Evolutionary conservation across 2,888 invertebrate genomes (phyloP).

Genomic region (Spilosoma lubricipeda): DNA sequence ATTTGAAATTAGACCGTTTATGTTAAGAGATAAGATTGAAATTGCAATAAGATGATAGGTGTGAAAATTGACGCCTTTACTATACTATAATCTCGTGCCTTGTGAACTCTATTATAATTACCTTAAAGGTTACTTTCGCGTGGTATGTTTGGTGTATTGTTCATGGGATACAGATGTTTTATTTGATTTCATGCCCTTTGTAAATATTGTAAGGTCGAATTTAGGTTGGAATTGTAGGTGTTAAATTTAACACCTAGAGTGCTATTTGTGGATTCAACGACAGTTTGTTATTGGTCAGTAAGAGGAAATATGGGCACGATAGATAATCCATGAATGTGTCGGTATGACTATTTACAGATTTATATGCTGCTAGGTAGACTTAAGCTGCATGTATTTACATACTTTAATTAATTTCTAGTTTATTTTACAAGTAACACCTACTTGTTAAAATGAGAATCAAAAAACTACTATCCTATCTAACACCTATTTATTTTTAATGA

Average conservation of each 20-base stretch:
- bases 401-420: too few species aligned
- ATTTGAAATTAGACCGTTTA: slow-evolving; percentile 40
- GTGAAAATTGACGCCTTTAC: slow-evolving; percentile 84
- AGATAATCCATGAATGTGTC: slow-evolving; percentile 32
- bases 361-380: not conserved
- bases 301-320: slow-evolving; percentile 33
- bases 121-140: slow-evolving; percentile 53
- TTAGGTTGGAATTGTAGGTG: slow-evolving; percentile 61
- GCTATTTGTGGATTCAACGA: slow-evolving; percentile 64
- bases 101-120: slow-evolving; percentile 46
- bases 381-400: not conserved
- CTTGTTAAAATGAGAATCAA: too few species aligned
- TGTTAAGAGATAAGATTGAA: slow-evolving; percentile 13
- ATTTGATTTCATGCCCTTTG: slow-evolving; percentile 30
- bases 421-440: too few species aligned
- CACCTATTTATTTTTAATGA: too few species aligned
- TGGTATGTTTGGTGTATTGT: slow-evolving; percentile 49
- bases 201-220: slow-evolving; percentile 24
- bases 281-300: slow-evolving; percentile 71
- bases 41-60: slow-evolving; percentile 61
- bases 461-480: not conserved
- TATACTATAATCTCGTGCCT: slow-evolving; percentile 49
- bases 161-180: slow-evolving; percentile 41
- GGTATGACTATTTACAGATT: slow-evolving; percentile 16
- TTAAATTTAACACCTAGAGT: slow-evolving; percentile 81